Evolutionary conservation across 2,113 vertebrate species (phyloP).

Genomic region (Rhabdomys dilectus): DNA sequence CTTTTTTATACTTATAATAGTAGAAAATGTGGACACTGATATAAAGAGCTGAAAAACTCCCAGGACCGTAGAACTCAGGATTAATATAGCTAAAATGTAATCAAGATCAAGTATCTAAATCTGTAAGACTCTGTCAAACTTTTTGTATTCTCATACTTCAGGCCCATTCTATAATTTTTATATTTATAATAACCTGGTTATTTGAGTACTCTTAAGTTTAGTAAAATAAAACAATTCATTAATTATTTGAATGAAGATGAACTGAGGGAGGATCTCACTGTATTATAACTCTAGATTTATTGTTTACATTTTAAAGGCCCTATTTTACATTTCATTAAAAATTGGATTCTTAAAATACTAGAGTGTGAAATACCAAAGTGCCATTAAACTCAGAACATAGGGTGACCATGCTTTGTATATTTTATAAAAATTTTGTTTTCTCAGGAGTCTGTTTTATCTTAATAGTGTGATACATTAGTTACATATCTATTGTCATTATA

Average conservation of each 20-base stretch:
- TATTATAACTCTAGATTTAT: background rate
- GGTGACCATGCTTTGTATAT: background rate
- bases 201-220: background rate
- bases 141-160: background rate
- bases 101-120: background rate
- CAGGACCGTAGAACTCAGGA: background rate
- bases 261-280: background rate
- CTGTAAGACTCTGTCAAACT: background rate
- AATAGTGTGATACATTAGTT: background rate
- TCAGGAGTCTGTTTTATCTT: background rate
- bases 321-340: background rate
- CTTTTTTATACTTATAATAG: background rate
- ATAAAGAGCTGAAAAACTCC: background rate
- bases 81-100: background rate
- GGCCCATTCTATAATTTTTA: background rate
- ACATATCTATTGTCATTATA: background rate
- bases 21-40: background rate
- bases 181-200: background rate
- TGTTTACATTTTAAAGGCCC: conserved; percentile 28
- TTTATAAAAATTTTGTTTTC: background rate
- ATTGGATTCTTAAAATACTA: conserved; percentile 34
- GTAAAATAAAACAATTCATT: background rate
- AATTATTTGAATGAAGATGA: background rate
- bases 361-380: background rate
- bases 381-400: background rate